Evolutionary conservation across 2,113 vertebrate species (phyloP), one percentile per base, ranked within the genome.

Genomic region (Dasyurus viverrinus): DNA sequence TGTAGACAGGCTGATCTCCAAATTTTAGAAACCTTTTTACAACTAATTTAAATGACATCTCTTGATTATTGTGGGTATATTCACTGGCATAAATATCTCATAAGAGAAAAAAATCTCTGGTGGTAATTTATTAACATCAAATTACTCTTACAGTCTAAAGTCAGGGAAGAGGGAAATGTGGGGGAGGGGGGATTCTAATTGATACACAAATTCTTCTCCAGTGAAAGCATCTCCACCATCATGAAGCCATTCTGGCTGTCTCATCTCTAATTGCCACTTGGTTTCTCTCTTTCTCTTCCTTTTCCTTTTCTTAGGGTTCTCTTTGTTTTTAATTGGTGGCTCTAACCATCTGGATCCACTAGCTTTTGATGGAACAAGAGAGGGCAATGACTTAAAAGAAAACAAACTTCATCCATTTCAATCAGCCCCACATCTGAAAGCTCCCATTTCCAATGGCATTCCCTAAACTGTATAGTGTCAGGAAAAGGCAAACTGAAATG

Each of bases 201-300:
- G 95, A 96, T 95, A 98, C 96, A 97, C 92, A 97, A 97, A 98
- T 98, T 98, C 95, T 97, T 98, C 94, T 95, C 91, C 95, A 96
- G 96, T 98, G 98, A 98, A 98, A 98, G 97, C 97, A 98, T 97
- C 96, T 42, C 68, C 97, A 93, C 96, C 98, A 99, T 98, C 98
- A 94, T 98, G 98, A 98, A 98, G 95, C 98, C 93, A 98, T 99
- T 98, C 98, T 95, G 98, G 97, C 98, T 98, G 98, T 98, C 98
- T 98, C 96, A 98, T 98, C 95, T 97, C 94, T 98, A 98, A 98
- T 98, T 98, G 97, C 98, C 93, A 52, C 68, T 98, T 96, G 97
- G 96, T 98, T 94, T 98, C 98, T 98, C 96, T 97, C 97, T 96
- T 91, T 93, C 98, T 97, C 89, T 93, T 27, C 42, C 95, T 95